Conservation (phyloP, 2,113 vertebrate species). For the Aegypius monachus region DNA sequence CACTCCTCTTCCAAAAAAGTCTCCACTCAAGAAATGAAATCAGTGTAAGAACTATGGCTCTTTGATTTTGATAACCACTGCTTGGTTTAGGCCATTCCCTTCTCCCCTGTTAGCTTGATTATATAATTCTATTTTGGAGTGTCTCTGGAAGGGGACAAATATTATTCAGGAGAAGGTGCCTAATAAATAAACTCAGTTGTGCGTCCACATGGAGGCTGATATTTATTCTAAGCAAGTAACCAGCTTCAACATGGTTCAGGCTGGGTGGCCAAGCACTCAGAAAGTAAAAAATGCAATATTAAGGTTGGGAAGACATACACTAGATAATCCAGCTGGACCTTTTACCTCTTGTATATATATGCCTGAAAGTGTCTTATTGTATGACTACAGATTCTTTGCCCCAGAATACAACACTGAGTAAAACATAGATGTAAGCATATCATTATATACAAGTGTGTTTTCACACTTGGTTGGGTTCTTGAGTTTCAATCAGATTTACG, state of each 20-base stretch:
- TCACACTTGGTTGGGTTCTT: not conserved
- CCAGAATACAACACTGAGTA: not conserved
- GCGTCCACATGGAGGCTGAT: not conserved
- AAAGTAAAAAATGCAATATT: constrained; percentile 12
- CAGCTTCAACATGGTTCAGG: not conserved
- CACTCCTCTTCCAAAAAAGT: not conserved
- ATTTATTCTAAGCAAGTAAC: not conserved
- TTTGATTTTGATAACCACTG: not conserved
- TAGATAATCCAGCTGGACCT: not conserved
- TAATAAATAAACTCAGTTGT: not conserved
- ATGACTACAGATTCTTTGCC: not conserved
- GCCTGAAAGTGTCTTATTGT: not conserved
- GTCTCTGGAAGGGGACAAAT: not conserved
- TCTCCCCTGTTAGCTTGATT: not conserved
- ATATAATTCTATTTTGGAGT: not conserved
- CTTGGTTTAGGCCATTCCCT: not conserved
- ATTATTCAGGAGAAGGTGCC: not conserved
- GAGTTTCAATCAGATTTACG: not conserved
- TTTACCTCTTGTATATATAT: not conserved
- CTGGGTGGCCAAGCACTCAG: constrained; percentile 10
- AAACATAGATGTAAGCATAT: not conserved
- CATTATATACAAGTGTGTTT: not conserved
- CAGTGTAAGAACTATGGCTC: not conserved
- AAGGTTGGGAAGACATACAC: not conserved
- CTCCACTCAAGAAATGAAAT: not conserved